Percentiles rank a stretch among this genome's conserved stretches.
These are phyloP conservation scores for Cheilosia scutellata DNA, from an alignment of 2,888 invertebrate genomes.

Conservation along the genomic window DNA sequence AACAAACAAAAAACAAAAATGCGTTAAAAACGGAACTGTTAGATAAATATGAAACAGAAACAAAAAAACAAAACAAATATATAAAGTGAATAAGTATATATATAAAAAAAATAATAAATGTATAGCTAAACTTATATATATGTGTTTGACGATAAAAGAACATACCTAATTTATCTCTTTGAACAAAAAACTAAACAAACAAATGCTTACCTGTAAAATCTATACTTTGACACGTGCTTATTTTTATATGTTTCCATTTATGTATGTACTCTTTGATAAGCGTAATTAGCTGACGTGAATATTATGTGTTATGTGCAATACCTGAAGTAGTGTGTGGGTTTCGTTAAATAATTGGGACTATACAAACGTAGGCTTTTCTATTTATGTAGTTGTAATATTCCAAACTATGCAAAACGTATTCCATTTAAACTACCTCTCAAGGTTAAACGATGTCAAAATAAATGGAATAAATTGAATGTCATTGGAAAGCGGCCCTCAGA, in stretches of 20 bases:
- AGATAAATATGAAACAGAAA: conserved; percentile 49
- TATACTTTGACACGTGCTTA: conserved; percentile 4
- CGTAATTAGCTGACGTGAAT: conserved; percentile 1
- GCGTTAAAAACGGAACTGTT: conserved; percentile 53
- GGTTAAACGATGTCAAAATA: no score
- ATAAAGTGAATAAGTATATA: conserved; percentile 8
- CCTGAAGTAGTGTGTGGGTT: neutral
- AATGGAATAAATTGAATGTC: no score
- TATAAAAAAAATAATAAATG: conserved; percentile 31
- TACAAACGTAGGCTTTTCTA: neutral
- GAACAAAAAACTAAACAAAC: neutral
- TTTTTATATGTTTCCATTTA: conserved; percentile 21
- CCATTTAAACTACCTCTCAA: no score
- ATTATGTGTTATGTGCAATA: conserved; percentile 23
- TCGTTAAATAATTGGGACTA: neutral
- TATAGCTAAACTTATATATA: conserved; percentile 39
- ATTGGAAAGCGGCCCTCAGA: no score
- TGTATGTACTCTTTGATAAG: conserved; percentile 1
- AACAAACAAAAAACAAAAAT: conserved; percentile 2
- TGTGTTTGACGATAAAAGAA: conserved; percentile 44
- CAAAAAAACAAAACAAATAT: conserved; percentile 11
- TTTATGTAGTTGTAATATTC: no score
- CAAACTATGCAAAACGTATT: no score
- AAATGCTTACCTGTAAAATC: conserved; percentile 6
- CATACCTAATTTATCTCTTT: conserved; percentile 16